Evolutionary conservation across 2,888 invertebrate genomes (phyloP).

Genomic region (Caenorhabditis sp.): DNA sequence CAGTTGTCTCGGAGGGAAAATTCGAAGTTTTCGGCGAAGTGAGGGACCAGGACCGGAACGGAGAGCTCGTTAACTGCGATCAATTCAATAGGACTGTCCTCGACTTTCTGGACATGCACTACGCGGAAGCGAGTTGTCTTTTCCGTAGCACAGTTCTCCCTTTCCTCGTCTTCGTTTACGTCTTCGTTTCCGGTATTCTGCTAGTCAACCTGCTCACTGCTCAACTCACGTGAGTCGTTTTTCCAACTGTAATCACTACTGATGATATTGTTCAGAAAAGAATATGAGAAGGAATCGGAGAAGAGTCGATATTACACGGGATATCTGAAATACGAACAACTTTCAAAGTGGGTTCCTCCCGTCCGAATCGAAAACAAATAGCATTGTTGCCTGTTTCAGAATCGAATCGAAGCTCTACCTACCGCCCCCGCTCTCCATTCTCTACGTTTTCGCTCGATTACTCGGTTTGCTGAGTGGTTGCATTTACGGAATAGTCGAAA

Average conservation of each 20-base stretch:
- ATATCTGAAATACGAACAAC: conserved; percentile 37
- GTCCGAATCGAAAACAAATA: not conserved
- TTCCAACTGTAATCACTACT: not conserved
- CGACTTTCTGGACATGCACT: conserved; percentile 32
- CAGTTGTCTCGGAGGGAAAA: conserved; percentile 50
- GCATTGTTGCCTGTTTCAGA: not conserved
- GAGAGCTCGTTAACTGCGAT: not conserved
- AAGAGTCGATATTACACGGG: conserved; percentile 28
- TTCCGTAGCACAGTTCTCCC: conserved; percentile 36
- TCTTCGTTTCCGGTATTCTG: conserved; percentile 56
- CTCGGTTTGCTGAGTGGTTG: no score
- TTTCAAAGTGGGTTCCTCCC: conserved; percentile 8
- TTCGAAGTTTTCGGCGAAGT: conserved; percentile 66
- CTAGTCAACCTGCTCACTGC: conserved; percentile 62
- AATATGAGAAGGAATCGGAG: conserved; percentile 38
- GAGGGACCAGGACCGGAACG: conserved; percentile 45
- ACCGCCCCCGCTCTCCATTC: conserved; percentile 13
- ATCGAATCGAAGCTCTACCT: conserved; percentile 25
- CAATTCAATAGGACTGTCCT: not conserved
- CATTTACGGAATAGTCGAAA: not conserved
- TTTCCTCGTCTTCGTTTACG: conserved; percentile 59
- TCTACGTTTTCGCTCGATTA: conserved; percentile 2
- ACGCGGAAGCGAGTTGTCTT: conserved; percentile 46
- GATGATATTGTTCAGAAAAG: conserved; percentile 19
- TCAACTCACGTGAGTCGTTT: conserved; percentile 52